These are phyloP conservation scores for Zapornia atra DNA, from an alignment of 2,113 vertebrate species.

Conservation along the genomic window DNA sequence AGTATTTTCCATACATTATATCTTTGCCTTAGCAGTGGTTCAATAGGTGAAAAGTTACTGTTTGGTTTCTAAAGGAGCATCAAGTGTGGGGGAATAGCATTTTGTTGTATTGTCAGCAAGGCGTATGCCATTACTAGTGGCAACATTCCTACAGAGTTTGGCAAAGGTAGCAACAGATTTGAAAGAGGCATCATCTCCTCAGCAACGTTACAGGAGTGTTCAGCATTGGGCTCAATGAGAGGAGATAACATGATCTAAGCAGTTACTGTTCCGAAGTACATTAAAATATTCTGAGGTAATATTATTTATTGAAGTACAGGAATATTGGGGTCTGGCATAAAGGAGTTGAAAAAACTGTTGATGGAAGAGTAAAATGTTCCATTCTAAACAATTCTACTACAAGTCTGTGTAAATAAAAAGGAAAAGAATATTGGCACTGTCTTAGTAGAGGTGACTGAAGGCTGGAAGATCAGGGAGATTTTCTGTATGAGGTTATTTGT, in stretches of 20 bases:
- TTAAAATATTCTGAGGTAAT: neutral
- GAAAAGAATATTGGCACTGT: neutral
- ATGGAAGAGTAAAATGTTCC: neutral
- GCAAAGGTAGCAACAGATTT: neutral
- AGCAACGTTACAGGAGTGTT: neutral
- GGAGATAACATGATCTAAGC: neutral
- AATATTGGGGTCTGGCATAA: neutral
- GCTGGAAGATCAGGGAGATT: neutral
- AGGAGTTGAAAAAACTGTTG: neutral
- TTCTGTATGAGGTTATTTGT: neutral
- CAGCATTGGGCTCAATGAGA: neutral
- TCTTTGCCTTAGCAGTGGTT: neutral
- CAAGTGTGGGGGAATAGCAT: neutral
- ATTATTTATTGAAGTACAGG: neutral
- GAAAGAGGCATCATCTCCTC: neutral
- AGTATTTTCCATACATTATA: neutral
- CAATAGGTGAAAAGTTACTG: neutral
- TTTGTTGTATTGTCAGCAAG: neutral
- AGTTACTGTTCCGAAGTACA: neutral
- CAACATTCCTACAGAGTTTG: neutral
- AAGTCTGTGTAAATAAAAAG: neutral
- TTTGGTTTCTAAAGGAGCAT: neutral
- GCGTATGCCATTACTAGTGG: neutral
- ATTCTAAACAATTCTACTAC: neutral
- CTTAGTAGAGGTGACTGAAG: neutral